Base-by-base conservation (phyloP, 2,888 invertebrate genomes). In the Stenchaetothrips biformis region DNA sequence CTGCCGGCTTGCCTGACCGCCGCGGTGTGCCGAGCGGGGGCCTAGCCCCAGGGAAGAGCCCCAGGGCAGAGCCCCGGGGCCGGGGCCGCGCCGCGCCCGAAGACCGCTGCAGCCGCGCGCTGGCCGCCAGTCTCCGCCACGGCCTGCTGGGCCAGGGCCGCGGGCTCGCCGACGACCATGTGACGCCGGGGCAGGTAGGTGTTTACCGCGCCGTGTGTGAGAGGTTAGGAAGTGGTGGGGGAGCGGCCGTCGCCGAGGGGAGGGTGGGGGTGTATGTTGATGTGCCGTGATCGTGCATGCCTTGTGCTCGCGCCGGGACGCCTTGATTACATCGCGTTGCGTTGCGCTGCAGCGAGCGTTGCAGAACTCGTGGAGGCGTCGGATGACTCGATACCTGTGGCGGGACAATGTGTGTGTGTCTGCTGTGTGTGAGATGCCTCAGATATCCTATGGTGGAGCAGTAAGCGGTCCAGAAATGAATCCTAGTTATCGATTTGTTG, bases 91-190 rank as follows among this genome's bases (percentile, higher is more conserved):
- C 13, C 13, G 53, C 13, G 53, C 53, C 53, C 53, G 0, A 13
- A 13, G 53, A 0, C 53, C 1, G 53, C 53, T 13, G 53, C 16
- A 53, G 53, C 53, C 53, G 67, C 21, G 21, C 21, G 21, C 67
- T 67, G 67, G 67, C 53, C 53, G 53, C 53, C 37, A 37, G 37
- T 4, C 37, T 37, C 37, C 53, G 16, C 53, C 53, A 16, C 53
- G 53, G 13, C 53, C 13, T 53, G 53, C 21, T 25, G 67, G 11
- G 67, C 25, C 67, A 9, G 9, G 67, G 25, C 11, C 21, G 67
- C 25, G 82, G 79, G 83, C 83, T 37, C 78, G 81, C 83, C 83
- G 83, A 82, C 83, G 80, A 82, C 82, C 80, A 81, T 82, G 80
- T 74, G 67, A 74, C 67, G 25, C 21, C 21, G 67, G 67, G 25